Conservation (phyloP, 2,888 invertebrate genomes). For the Andrena hattorfiana region DNA sequence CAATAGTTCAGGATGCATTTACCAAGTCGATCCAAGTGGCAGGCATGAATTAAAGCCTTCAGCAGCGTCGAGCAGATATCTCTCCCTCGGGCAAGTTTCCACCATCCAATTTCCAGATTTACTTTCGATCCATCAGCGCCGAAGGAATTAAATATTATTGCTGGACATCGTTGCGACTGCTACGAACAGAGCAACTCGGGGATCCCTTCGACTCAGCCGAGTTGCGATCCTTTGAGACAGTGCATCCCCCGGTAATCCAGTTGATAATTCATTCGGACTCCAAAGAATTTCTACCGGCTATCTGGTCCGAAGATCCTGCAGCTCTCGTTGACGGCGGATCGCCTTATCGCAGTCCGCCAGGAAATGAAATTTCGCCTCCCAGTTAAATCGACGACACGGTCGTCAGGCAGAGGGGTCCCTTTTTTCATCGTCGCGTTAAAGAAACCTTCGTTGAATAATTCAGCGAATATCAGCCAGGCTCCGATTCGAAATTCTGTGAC, state of each 20-base stretch:
- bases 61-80: not conserved
- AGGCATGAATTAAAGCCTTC: conserved; percentile 15
- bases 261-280: conserved; percentile 41
- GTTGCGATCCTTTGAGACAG: conserved; percentile 39
- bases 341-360: conserved; percentile 53
- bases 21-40: conserved; percentile 1
- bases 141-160: conserved; percentile 40
- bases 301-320: not conserved
- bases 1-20: not conserved
- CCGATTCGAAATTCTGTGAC: not conserved
- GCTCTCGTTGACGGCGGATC: not conserved
- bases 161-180: not conserved
- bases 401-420: conserved; percentile 11
- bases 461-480: conserved; percentile 22
- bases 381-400: conserved; percentile 27
- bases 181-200: not conserved
- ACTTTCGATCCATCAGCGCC: not conserved
- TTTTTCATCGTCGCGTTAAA: conserved; percentile 17
- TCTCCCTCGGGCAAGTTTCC: not conserved
- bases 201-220: conserved; percentile 28
- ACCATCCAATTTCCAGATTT: conserved; percentile 10
- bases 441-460: conserved; percentile 55
- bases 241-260: conserved; percentile 45
- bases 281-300: conserved; percentile 45
- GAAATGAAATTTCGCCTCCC: conserved; percentile 57